Base-by-base conservation (phyloP, 2,797 vertebrate species). In the Sternotherus odoratus region DNA sequence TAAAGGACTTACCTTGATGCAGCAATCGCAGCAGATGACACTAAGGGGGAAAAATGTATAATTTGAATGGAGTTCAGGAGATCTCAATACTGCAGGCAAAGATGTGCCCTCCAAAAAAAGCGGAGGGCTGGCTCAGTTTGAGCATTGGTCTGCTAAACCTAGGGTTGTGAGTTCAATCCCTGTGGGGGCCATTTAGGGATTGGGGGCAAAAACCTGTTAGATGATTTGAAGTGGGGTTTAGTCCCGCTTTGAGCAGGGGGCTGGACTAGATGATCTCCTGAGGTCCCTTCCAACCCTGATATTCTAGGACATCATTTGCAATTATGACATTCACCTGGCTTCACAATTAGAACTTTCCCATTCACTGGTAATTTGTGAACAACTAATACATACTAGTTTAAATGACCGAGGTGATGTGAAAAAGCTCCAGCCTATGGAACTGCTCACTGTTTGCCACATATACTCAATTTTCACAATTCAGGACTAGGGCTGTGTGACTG, bases 11-110 rank as follows among this genome's bases (percentile, higher is more conserved):
- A 94, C 97, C 97, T 98, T 98, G 77, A 95, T 3, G 1, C 96
- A 97, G 94, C 97, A 98, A 77, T 97, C 92, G 75, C 74, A 87
- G 85, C 97, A 98, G 94, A 97, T 93, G 46, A 97, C 57, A 17
- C 97, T 98, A 90, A 36, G 88, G 94, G 54, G 82, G 4, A 86
- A 87, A 74, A 33, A 49, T 43, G 96, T 74, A 94, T 39, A 3
- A 24, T 69, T 83, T 83, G 28, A 84, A 1, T 81, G 88, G 84
- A 92, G 60, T 51, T 75, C 88, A 88, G 80, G 39, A 96, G 56
- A 78, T 50, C 88, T 3, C 43, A 89, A 5, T 50, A 50, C 0
- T 78, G 28, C 74, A 94, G 13, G 53, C 43, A 89, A 86, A 69
- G 39, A 30, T 57, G 16, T 72, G 17, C 77, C 89, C 77, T 36